These are phyloP conservation scores for Onychorhynchus coronatus DNA, from an alignment of 2,113 vertebrate genomes.

Conservation along the genomic window DNA sequence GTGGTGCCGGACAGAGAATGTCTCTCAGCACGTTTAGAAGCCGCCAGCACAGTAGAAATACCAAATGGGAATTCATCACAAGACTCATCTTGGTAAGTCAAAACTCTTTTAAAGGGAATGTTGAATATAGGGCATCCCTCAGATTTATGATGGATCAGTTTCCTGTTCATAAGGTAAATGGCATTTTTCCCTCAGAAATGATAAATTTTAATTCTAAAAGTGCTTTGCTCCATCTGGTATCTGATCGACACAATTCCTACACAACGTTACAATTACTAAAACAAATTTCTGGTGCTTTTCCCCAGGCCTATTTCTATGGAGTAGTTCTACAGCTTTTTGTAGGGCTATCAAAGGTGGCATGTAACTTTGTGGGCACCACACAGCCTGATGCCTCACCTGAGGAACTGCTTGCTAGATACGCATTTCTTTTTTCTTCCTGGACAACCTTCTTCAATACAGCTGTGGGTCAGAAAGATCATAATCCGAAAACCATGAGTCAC, in stretches of 20 bases:
- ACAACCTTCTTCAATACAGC: background rate
- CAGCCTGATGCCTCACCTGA: background rate
- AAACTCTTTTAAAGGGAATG: background rate
- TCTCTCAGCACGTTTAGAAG: background rate
- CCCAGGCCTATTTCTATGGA: background rate
- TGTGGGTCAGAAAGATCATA: background rate
- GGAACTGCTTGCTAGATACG: background rate
- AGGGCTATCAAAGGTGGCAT: background rate
- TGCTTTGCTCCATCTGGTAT: background rate
- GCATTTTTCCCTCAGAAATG: background rate
- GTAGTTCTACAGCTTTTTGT: background rate
- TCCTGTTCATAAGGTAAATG: background rate
- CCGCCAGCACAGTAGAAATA: background rate
- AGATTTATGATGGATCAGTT: background rate
- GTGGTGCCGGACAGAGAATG: background rate
- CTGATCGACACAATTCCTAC: background rate
- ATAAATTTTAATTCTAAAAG: background rate
- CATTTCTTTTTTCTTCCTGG: background rate
- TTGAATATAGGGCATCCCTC: background rate
- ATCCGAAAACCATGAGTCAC: background rate
- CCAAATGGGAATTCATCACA: background rate
- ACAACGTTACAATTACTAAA: background rate
- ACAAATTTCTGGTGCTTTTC: background rate
- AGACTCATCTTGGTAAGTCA: background rate
- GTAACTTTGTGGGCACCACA: background rate